Percentiles rank a stretch among this genome's conserved stretches.
These are phyloP conservation scores for Temnothorax ravouxi DNA, from an alignment of 2,888 invertebrate genomes.

Conservation along the genomic window DNA sequence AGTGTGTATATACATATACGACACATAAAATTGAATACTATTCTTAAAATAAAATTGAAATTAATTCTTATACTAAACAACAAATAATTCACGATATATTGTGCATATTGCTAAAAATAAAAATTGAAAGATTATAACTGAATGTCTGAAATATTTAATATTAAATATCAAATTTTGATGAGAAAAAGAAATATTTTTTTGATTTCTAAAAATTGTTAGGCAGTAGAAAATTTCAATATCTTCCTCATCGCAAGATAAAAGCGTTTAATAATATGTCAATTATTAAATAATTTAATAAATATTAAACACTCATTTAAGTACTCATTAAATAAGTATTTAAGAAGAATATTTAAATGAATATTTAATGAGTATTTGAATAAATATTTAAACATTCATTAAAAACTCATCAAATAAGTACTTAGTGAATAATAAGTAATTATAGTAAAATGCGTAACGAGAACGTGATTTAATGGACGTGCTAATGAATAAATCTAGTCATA, in stretches of 20 bases:
- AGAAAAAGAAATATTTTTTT: neutral
- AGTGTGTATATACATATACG: neutral
- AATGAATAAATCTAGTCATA: neutral
- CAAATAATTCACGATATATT: no score
- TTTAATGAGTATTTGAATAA: neutral
- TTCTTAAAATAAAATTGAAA: neutral
- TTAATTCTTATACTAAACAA: neutral
- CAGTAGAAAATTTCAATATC: neutral
- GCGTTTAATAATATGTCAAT: neutral
- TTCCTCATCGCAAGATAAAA: neutral
- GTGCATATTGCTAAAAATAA: neutral
- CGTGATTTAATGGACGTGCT: neutral
- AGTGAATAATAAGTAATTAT: conserved; percentile 5
- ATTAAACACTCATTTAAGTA: neutral
- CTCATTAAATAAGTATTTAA: neutral
- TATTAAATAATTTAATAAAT: conserved; percentile 4
- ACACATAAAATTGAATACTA: neutral
- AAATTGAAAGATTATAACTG: neutral
- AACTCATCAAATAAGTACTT: neutral
- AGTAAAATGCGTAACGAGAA: neutral
- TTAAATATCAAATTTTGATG: neutral
- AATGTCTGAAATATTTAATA: no score
- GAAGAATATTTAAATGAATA: neutral
- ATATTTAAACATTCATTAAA: neutral
- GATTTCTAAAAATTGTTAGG: neutral